A percentile compares a stretch with the other conserved stretches of the same genome.
phyloP scores from a whole-genome alignment of 2,888 invertebrate species.

The Macroteleia sp. region DNA sequence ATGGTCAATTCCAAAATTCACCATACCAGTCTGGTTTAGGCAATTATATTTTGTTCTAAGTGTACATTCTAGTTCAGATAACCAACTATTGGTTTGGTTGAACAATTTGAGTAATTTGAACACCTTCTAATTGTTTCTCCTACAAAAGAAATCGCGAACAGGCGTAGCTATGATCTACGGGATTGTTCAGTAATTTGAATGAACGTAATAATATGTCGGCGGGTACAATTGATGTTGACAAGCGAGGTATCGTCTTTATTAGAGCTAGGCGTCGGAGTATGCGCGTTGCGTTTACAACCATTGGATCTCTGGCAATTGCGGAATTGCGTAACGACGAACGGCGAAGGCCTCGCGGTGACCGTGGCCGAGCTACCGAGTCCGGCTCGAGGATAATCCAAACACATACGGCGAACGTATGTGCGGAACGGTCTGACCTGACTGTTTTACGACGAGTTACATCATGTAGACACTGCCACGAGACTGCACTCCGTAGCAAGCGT shows the following conservation, averaged over 20 bases:
- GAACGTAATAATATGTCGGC: constrained; percentile 45
- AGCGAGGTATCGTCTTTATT: constrained; percentile 56
- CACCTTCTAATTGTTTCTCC: too few relatives aligned
- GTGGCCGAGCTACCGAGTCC: constrained; percentile 65
- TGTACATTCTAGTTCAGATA: too few relatives aligned
- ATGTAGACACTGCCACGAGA: constrained; percentile 44
- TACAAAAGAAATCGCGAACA: neutral
- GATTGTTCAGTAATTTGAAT: constrained; percentile 43
- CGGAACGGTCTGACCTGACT: constrained; percentile 52
- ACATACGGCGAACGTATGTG: constrained; percentile 54
- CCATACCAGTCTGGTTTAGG: too few relatives aligned
- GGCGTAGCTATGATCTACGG: neutral
- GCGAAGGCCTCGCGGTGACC: constrained; percentile 64
- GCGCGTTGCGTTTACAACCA: constrained; percentile 54
- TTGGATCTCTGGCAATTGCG: constrained; percentile 59
- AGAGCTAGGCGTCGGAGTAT: constrained; percentile 56
- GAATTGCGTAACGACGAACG: constrained; percentile 61
- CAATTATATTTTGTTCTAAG: too few relatives aligned
- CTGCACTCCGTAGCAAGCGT: too few relatives aligned
- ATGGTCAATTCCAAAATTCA: too few relatives aligned
- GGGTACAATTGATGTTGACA: constrained; percentile 54
- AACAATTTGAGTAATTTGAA: too few relatives aligned
- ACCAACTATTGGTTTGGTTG: too few relatives aligned
- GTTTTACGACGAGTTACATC: constrained; percentile 61
- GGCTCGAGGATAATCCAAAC: constrained; percentile 64